phyloP scores from a whole-genome alignment of 2,888 invertebrate species.

The Cabera pusaria region DNA sequence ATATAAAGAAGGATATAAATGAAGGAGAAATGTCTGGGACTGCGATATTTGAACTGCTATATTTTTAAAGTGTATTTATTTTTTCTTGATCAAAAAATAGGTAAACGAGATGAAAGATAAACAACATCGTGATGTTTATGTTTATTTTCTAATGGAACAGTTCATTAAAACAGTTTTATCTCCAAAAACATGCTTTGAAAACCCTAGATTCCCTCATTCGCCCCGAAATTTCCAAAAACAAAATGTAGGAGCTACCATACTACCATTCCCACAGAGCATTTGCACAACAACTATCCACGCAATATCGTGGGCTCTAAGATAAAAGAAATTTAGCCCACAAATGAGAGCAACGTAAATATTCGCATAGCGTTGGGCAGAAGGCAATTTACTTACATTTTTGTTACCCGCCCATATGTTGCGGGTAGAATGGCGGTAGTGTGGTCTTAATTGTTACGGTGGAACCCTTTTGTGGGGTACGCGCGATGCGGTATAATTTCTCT shows the following conservation, averaged over 20 bases:
- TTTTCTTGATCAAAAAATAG: too few species aligned
- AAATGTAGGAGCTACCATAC: conserved; percentile 4
- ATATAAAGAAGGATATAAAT: too few species aligned
- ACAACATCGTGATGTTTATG: too few species aligned
- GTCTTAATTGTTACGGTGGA: conserved; percentile 49
- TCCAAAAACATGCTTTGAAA: background rate
- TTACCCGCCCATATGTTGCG: conserved; percentile 44
- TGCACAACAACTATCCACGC: conserved; percentile 23
- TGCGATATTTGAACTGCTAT: too few species aligned
- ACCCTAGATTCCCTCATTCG: conserved; percentile 1
- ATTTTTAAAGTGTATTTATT: too few species aligned
- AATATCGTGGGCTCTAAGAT: conserved; percentile 18
- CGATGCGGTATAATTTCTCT: conserved; percentile 45
- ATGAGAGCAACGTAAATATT: conserved; percentile 35
- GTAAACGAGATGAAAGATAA: too few species aligned
- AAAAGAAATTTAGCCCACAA: conserved; percentile 34
- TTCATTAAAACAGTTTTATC: too few species aligned
- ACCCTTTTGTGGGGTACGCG: conserved; percentile 43
- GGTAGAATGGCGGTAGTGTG: conserved; percentile 34
- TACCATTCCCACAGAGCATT: conserved; percentile 8
- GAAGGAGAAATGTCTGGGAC: too few species aligned
- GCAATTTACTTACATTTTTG: conserved; percentile 46
- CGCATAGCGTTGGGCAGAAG: conserved; percentile 27
- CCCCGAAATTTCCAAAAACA: conserved; percentile 7
- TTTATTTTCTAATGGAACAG: too few species aligned